These are phyloP conservation scores for Ceratina australensis DNA, from an alignment of 1,140 invertebrate genomes.

Conservation along the genomic window DNA sequence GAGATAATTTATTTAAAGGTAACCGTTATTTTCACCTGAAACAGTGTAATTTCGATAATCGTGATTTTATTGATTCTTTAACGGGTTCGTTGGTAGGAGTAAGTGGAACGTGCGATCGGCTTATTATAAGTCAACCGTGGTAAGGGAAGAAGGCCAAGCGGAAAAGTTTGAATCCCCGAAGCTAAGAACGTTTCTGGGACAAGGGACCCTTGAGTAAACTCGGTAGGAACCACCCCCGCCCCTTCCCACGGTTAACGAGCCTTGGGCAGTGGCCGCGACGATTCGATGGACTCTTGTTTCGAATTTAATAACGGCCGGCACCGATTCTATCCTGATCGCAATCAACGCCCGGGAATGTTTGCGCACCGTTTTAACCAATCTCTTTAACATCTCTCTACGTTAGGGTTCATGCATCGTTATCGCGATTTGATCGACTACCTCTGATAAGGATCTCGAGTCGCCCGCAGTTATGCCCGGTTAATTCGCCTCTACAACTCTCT, in stretches of 20 bases:
- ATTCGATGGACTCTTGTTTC: conserved; percentile 46
- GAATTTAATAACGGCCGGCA: conserved; percentile 31
- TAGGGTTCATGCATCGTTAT: no score
- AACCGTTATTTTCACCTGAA: no score
- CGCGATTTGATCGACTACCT: no score
- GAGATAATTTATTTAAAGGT: no score
- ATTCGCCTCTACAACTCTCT: no score
- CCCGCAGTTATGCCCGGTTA: no score
- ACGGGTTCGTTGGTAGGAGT: conserved; percentile 26
- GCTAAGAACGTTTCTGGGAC: conserved; percentile 59
- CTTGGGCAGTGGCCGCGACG: conserved; percentile 22
- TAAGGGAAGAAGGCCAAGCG: conserved; percentile 40
- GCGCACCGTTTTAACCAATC: no score
- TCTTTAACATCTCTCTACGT: no score
- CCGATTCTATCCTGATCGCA: conserved; percentile 13
- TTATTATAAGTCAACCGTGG: conserved; percentile 60
- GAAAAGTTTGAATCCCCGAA: conserved; percentile 57
- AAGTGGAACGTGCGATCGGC: conserved; percentile 61
- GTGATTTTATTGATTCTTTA: no score
- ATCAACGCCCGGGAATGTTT: conserved; percentile 15
- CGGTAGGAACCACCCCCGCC: conserved; percentile 47
- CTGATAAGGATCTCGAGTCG: no score
- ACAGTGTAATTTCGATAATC: no score
- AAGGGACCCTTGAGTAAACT: conserved; percentile 63
- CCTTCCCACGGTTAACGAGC: conserved; percentile 48